These are phyloP conservation scores for Orientallactaga bullata DNA, from an alignment of 2,113 vertebrate genomes.

Conservation along the genomic window DNA sequence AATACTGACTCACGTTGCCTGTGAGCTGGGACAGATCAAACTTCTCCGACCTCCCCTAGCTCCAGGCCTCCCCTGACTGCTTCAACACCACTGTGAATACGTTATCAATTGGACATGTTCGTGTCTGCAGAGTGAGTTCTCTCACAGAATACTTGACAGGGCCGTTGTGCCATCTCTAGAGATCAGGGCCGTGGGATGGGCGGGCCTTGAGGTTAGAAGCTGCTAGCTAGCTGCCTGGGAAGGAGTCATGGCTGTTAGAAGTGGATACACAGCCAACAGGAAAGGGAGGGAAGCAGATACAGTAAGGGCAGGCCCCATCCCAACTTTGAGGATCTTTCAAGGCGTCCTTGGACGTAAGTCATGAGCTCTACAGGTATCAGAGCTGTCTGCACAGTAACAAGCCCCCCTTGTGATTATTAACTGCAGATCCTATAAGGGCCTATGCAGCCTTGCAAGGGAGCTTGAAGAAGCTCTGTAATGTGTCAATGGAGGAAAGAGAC, in stretches of 20 bases:
- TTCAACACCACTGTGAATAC: accelerated
- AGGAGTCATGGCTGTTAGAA: not conserved
- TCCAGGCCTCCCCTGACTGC: not conserved
- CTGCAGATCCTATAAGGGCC: accelerated
- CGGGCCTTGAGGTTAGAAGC: not conserved
- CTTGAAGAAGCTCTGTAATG: accelerated
- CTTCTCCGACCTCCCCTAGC: not conserved
- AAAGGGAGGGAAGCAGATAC: not conserved
- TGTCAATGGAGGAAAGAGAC: not conserved
- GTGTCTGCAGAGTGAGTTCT: not conserved
- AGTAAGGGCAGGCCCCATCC: not conserved
- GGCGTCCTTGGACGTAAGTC: accelerated
- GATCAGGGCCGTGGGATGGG: accelerated
- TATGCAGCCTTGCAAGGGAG: accelerated
- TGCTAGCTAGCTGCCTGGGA: accelerated
- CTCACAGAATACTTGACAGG: accelerated
- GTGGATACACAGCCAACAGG: accelerated
- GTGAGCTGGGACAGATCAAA: not conserved
- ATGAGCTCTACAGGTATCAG: accelerated
- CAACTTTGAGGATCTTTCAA: accelerated
- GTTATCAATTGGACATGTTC: accelerated
- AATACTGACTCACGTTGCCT: accelerated
- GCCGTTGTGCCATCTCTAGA: not conserved
- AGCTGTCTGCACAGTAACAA: accelerated
- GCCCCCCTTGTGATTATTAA: accelerated